Percentiles rank a stretch among this genome's conserved stretches.
phyloP scores from a whole-genome alignment of 2,888 invertebrate genomes.

The Ophioninae sp. region DNA sequence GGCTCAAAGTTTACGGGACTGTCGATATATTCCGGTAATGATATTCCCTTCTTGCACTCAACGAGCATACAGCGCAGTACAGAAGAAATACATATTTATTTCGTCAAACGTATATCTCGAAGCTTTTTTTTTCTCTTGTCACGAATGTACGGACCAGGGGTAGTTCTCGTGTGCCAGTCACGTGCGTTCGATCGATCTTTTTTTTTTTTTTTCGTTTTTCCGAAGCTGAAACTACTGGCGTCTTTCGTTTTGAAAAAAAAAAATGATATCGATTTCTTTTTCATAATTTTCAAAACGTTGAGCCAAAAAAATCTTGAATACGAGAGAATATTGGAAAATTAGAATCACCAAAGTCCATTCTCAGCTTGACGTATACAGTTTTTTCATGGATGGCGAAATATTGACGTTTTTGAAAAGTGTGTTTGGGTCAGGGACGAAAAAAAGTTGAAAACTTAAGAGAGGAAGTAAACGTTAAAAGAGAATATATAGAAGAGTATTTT shows the following conservation, averaged over 20 bases:
- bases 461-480: too few relatives aligned
- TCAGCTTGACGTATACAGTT: too few relatives aligned
- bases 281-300: neutral
- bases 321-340: neutral
- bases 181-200: constrained; percentile 52
- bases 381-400: too few relatives aligned
- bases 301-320: neutral
- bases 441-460: too few relatives aligned
- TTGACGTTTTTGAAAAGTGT: too few relatives aligned
- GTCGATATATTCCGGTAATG: constrained; percentile 37
- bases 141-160: constrained; percentile 45
- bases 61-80: constrained; percentile 21
- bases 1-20: constrained; percentile 19
- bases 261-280: neutral
- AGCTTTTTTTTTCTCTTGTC: constrained; percentile 27
- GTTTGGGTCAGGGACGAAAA: too few relatives aligned
- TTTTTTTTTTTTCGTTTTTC: constrained; percentile 21
- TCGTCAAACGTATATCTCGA: constrained; percentile 20
- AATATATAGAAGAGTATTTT: too few relatives aligned
- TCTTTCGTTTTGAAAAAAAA: neutral
- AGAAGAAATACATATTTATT: constrained; percentile 43
- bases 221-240: constrained; percentile 1
- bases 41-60: constrained; percentile 51
- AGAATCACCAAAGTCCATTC: too few relatives aligned
- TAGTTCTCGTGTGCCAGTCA: constrained; percentile 48